phyloP scores from a whole-genome alignment of 2,113 vertebrate genomes.

The Xenotilapia caudafasciata region DNA sequence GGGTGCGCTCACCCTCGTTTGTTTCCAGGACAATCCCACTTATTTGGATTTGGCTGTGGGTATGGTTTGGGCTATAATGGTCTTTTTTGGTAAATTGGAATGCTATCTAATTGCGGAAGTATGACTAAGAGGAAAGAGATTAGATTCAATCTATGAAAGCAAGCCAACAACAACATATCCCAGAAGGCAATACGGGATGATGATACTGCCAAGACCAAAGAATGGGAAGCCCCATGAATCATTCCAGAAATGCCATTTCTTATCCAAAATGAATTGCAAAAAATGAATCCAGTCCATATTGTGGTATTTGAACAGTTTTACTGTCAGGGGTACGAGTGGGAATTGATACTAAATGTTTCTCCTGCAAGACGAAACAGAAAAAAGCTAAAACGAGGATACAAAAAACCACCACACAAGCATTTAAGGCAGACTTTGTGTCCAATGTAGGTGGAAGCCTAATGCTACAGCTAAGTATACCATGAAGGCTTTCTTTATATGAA shows the following conservation, averaged over 20 bases:
- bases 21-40: neutral
- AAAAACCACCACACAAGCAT: neutral
- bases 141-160: constrained; percentile 17
- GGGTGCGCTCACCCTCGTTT: neutral
- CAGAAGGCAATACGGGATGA: neutral
- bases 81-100: neutral
- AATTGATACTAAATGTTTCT: neutral
- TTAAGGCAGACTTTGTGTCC: neutral
- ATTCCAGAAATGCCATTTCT: constrained; percentile 10
- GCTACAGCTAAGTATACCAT: neutral
- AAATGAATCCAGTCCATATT: neutral
- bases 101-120: neutral
- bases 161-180: constrained; percentile 16
- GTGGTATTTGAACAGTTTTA: neutral
- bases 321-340: neutral
- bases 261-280: neutral
- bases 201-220: constrained; percentile 1
- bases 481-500: neutral
- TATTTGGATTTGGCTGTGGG: neutral
- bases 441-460: neutral
- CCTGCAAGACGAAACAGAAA: neutral
- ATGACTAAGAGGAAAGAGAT: neutral
- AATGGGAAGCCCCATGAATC: constrained; percentile 41
- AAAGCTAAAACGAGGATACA: neutral
- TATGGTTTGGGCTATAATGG: neutral